A percentile compares a stretch with the other conserved stretches of the same genome.
Evolutionary conservation across 1,140 invertebrate species (phyloP).

Genomic region (Drosophila rufa): DNA sequence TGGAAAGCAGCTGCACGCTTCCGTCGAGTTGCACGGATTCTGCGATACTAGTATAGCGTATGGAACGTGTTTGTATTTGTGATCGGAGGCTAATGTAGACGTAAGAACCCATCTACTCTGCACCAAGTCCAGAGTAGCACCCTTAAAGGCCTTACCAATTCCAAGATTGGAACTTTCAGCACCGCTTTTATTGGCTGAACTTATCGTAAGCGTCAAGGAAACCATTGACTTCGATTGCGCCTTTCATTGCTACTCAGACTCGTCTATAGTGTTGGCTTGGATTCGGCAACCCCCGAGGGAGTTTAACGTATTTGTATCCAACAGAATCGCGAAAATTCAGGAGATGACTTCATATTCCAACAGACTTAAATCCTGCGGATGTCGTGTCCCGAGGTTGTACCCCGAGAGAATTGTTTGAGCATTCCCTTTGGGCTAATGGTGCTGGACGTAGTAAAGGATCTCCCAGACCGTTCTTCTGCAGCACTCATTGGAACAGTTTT

Average conservation of each 20-base stretch:
- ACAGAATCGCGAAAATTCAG: not conserved
- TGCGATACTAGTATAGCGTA: not conserved
- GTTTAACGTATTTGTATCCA: conserved; percentile 1
- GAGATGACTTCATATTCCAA: not conserved
- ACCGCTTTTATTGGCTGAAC: not conserved
- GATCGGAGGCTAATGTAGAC: not conserved
- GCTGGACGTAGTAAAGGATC: not conserved
- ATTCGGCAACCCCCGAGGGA: not conserved
- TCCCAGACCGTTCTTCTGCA: not conserved
- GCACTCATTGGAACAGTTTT: not conserved
- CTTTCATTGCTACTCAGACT: not conserved
- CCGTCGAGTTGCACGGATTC: no score
- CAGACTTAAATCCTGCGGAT: not conserved
- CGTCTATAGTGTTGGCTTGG: not conserved
- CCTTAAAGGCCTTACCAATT: not conserved
- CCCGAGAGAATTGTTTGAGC: not conserved
- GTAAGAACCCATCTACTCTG: not conserved
- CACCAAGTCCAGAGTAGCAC: not conserved
- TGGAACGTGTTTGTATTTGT: not conserved
- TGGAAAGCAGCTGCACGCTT: no score
- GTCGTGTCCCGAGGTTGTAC: not conserved
- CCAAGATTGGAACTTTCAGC: not conserved
- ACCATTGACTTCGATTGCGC: not conserved
- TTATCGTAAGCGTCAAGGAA: not conserved
- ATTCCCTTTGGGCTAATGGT: not conserved